These are phyloP conservation scores for Tipula helvola DNA, from an alignment of 2,888 invertebrate species.

Conservation along the genomic window DNA sequence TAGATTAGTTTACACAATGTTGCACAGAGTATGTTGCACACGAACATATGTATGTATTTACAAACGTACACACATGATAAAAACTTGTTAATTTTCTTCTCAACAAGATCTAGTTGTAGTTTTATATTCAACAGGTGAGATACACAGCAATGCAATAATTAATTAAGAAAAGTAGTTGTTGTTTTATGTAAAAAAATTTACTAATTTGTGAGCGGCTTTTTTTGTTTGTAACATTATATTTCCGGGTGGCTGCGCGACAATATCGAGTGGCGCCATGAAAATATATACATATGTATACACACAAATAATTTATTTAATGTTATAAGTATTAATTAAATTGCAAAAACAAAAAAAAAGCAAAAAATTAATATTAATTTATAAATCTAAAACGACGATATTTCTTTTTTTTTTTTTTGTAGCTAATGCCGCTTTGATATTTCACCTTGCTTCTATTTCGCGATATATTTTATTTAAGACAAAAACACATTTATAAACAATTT, in stretches of 20 bases:
- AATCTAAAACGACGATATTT: not conserved
- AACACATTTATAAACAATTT: conserved; percentile 4
- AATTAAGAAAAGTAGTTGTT: not conserved
- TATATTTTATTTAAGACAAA: not conserved
- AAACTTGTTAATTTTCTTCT: not conserved
- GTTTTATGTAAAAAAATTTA: not conserved
- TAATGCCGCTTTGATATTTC: not conserved
- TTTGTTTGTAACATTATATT: not conserved
- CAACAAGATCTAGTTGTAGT: not conserved
- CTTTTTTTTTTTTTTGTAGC: not conserved
- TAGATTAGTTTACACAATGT: not conserved
- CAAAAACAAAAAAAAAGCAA: not conserved
- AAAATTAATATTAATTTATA: not conserved
- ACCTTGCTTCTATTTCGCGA: not conserved
- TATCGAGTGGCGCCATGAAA: not conserved
- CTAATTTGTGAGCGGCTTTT: not conserved
- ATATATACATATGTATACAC: not conserved
- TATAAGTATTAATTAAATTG: not conserved
- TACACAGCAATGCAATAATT: not conserved
- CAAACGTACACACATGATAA: not conserved
- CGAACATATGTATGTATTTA: not conserved
- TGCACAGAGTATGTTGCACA: not conserved
- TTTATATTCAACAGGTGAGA: not conserved
- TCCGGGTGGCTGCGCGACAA: not conserved
- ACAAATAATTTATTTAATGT: not conserved